These are phyloP conservation scores for Caranx melampygus DNA, from an alignment of 2,113 vertebrate genomes.

Conservation along the genomic window DNA sequence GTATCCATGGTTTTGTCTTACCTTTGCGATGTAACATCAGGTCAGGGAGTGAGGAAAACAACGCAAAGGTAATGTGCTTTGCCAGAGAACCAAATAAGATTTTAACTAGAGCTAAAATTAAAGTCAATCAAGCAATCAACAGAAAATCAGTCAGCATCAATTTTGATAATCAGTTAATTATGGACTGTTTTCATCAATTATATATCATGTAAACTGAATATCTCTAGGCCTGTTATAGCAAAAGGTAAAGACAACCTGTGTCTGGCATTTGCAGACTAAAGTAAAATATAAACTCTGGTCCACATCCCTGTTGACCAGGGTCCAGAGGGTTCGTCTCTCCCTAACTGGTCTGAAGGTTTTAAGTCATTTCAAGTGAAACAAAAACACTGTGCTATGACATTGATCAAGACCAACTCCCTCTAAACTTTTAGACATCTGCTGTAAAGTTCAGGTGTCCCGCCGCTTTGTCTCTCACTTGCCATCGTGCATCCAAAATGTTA, in stretches of 20 bases:
- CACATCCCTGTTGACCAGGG: background rate
- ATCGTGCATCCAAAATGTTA: slow-evolving; percentile 62
- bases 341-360: background rate
- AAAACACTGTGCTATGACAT: background rate
- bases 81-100: too few relatives aligned
- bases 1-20: background rate
- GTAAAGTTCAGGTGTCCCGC: slow-evolving; percentile 63
- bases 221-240: background rate
- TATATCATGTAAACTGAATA: too few relatives aligned
- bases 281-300: background rate
- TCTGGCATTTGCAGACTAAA: background rate
- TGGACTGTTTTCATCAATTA: background rate
- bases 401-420: slow-evolving; percentile 28
- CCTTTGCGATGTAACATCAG: background rate
- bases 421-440: slow-evolving; percentile 30
- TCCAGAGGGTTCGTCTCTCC: background rate
- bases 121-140: background rate
- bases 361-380: background rate
- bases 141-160: background rate
- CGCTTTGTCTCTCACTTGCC: slow-evolving; percentile 54
- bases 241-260: background rate
- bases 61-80: background rate
- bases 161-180: background rate
- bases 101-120: background rate
- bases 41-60: background rate